A percentile compares a stretch with the other conserved stretches of the same genome.
Evolutionary conservation across 1,140 invertebrate species (phyloP).

Genomic region (Formica selysi): DNA sequence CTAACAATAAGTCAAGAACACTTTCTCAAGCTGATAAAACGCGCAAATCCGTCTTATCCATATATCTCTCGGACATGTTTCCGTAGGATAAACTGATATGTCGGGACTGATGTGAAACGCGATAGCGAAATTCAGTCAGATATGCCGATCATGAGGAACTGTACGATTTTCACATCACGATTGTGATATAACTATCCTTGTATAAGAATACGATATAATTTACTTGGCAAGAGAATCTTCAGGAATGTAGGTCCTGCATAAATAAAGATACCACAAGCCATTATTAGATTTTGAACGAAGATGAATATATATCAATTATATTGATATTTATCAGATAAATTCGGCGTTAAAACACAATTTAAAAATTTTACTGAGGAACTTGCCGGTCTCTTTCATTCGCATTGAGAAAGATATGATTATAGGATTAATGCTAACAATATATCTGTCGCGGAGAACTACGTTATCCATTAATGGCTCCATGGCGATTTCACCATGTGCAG

Average conservation of each 20-base stretch:
- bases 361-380: background rate
- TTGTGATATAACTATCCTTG: conserved; percentile 95
- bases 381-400: background rate
- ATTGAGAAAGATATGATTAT: background rate
- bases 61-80: conserved; percentile 96
- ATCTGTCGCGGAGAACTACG: conserved; percentile 94
- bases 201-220: conserved; percentile 97
- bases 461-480: conserved; percentile 94
- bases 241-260: background rate
- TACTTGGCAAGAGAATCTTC: conserved; percentile 79
- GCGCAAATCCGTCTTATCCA: conserved; percentile 95
- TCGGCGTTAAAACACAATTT: background rate
- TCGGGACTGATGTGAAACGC: conserved; percentile 97
- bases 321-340: background rate
- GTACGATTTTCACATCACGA: conserved; percentile 94
- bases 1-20: conserved; percentile 99
- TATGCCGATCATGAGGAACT: conserved; percentile 96
- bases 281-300: background rate
- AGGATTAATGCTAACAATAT: background rate
- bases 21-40: conserved; percentile 96
- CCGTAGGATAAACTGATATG: conserved; percentile 98
- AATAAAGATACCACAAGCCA: background rate
- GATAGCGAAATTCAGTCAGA: conserved; percentile 97
- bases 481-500: conserved; percentile 95
- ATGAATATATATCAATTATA: background rate